Base-by-base conservation (phyloP, 2,113 vertebrate species). In the Pholis gunnellus region DNA sequence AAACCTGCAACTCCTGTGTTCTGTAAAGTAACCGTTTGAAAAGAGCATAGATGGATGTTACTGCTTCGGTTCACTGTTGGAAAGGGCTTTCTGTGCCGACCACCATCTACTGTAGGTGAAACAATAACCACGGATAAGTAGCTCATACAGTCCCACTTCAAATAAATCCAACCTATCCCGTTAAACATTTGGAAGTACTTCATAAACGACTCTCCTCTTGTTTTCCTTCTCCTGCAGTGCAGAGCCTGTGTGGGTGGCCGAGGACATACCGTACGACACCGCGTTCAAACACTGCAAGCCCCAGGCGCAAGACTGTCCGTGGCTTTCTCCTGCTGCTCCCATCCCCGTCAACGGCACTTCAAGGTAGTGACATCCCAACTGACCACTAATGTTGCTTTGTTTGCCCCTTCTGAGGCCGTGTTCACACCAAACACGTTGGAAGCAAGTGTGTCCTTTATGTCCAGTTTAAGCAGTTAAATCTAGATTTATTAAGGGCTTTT, bases 231-330 rank as follows among this genome's bases (percentile, higher is more conserved):
- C 70, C 91, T 96, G 91, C 92, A 99, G 98, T 92, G 88, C 93
- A 91, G 96, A 96, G 86, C 91, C 95, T 72, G 67, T 90, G 67
- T 94, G 94, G 91, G 74, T 94, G 82, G 88, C 76, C 69, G 96
- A 97, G 90, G 93, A 96, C 22, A 89, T 89, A 66, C 75, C 88
- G 29, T 70, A 81, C 66, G 52, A 92, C 92, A 9, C 89, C 89
- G 92, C 90, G 25, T 94, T 95, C 71, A 95, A 95, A 88, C 95
- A 94, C 80, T 96, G 94, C 83, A 96, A 96, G 90, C 80, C 96
- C 56, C 95, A 95, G 72, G 61, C 48, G 3, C 85, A 84, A 6
- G 77, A 72, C 3, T 91, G 95, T 78, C 95, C 94, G 5, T 97
- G 96, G 96, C 81, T 93, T 17, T 88, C 85, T 75, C 75, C 90